phyloP scores from a whole-genome alignment of 2,888 invertebrate species.

The Drosophila kuntzei region DNA sequence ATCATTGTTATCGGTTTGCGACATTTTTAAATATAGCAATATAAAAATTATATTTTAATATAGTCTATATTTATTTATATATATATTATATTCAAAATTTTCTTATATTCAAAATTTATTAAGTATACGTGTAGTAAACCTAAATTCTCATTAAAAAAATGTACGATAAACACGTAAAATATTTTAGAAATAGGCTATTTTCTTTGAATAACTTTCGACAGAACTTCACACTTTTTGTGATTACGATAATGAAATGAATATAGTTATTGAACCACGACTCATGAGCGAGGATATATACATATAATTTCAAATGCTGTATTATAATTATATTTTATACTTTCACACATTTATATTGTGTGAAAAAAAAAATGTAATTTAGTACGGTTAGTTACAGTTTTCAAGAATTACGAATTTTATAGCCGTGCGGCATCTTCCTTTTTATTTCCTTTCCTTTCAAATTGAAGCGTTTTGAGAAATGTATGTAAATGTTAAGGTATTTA shows the following conservation, averaged over 20 bases:
- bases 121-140: too few species aligned
- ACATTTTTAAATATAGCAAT: too few species aligned
- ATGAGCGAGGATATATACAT: background rate
- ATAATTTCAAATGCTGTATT: background rate
- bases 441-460: conserved; percentile 22
- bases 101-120: too few species aligned
- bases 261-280: background rate
- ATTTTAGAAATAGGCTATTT: too few species aligned
- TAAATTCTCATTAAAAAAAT: too few species aligned
- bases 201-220: background rate
- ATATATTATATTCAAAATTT: too few species aligned
- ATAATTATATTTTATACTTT: conserved; percentile 2
- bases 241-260: conserved; percentile 2
- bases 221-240: background rate
- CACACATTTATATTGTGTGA: conserved; percentile 16
- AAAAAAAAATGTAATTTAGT: conserved; percentile 4
- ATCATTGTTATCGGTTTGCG: background rate
- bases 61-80: too few species aligned
- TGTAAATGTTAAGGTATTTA: conserved; percentile 37
- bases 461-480: conserved; percentile 21
- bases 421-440: conserved; percentile 9
- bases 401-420: conserved; percentile 7
- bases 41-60: too few species aligned
- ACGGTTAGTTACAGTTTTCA: conserved; percentile 13
- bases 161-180: too few species aligned